Base-by-base conservation (phyloP, 2,113 vertebrate species). In the Monarcha castaneiventris region DNA sequence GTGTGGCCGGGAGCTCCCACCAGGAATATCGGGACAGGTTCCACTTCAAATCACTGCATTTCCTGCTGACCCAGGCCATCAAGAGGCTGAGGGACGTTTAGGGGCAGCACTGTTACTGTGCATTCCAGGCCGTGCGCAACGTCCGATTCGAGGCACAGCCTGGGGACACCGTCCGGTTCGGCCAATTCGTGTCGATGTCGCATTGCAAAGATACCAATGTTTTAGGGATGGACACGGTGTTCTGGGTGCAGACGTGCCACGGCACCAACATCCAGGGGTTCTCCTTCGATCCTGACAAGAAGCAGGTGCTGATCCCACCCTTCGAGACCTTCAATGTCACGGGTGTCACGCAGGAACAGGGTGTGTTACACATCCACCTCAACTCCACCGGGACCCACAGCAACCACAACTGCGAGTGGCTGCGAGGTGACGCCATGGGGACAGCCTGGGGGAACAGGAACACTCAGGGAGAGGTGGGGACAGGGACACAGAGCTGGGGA, bases 121-220 rank as follows among this genome's bases (percentile, higher is more conserved):
- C 29, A 25, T 14, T 15, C 33, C 25, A 9, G 13, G 33, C 13
- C 0, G 25, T 68, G 66, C 3, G 8, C 1, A 4, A 4, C 2
- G 11, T 25, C 11, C 5, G 1, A 11, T 71, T 71, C 6, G 0
- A 52, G 26, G 35, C 10, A 1, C 5, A 6, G 14, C 7, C 2
- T 1, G 35, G 67, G 1, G 4, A 43, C 9, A 33, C 4, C 22
- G 12, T 43, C 29, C 39, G 62, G 9, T 43, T 64, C 9, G 62
- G 62, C 6, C 62, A 32, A 3, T 43, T 64, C 39, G 3, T 9
- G 0, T 29, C 32, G 3, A 11, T 16, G 1, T n/a, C 39, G 0
- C 23, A 15, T 23, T 2, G 14, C n/a, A 16, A 16, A n/a, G n/a
- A n/a, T n/a, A n/a, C n/a, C n/a, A n/a, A n/a, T n/a, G n/a, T n/a